These are phyloP conservation scores for Ceraclea dissimilis DNA, from an alignment of 2,888 invertebrate species.

Conservation along the genomic window DNA sequence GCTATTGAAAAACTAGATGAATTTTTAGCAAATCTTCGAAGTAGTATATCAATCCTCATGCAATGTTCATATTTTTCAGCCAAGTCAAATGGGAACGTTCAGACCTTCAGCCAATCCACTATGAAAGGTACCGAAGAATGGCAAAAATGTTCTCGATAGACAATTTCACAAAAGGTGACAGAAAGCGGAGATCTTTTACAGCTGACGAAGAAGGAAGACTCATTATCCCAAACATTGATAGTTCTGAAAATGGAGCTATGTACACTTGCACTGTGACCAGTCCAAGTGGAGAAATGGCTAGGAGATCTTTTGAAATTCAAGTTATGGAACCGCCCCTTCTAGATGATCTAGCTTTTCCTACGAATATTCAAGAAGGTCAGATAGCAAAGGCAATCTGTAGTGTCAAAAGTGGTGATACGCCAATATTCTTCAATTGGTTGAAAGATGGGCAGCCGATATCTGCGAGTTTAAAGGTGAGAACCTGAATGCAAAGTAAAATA, in stretches of 20 bases:
- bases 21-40: not conserved
- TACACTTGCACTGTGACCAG: slow-evolving; percentile 74
- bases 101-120: slow-evolving; percentile 11
- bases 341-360: slow-evolving; percentile 73
- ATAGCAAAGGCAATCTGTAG: slow-evolving; percentile 78
- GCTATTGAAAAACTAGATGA: not conserved
- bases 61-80: no score
- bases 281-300: slow-evolving; percentile 68
- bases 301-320: slow-evolving; percentile 62
- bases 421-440: slow-evolving; percentile 63
- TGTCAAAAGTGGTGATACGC: slow-evolving; percentile 62
- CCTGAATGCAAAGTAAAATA: not conserved
- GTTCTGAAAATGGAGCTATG: slow-evolving; percentile 61
- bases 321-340: slow-evolving; percentile 70
- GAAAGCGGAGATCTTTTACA: slow-evolving; percentile 23
- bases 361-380: slow-evolving; percentile 74
- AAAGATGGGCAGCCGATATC: slow-evolving; percentile 59
- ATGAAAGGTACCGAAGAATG: slow-evolving; percentile 15
- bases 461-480: slow-evolving; percentile 47
- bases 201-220: slow-evolving; percentile 50
- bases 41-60: not conserved
- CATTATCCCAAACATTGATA: slow-evolving; percentile 53
- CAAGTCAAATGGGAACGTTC: slow-evolving; percentile 44
- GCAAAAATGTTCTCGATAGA: not conserved
- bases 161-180: not conserved